Percentiles rank a stretch among this genome's conserved stretches.
These are phyloP conservation scores for Epinephelus cyanopodus DNA, from an alignment of 2,113 vertebrate genomes.

Conservation along the genomic window DNA sequence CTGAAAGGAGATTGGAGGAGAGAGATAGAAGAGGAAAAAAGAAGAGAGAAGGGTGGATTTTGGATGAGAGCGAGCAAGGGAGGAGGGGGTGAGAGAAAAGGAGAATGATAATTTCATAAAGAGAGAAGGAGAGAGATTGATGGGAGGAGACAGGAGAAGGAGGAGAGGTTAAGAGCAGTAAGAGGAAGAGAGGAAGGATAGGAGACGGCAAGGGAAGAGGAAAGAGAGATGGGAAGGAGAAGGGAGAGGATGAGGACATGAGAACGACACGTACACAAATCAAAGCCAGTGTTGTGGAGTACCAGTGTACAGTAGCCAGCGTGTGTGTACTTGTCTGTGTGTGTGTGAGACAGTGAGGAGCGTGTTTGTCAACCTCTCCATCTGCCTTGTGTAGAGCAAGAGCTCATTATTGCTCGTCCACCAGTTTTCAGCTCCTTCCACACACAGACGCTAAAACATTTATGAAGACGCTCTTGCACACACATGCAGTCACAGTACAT, in stretches of 20 bases:
- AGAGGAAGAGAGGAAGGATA: conserved; percentile 27
- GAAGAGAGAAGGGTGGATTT: conserved; percentile 16
- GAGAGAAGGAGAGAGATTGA: conserved; percentile 47
- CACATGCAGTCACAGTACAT: conserved; percentile 34
- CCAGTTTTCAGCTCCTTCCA: conserved; percentile 69
- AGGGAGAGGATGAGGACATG: conserved; percentile 40
- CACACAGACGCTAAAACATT: conserved; percentile 64
- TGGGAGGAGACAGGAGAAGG: conserved; percentile 49
- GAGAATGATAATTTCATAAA: conserved; percentile 52
- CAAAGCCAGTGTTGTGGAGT: conserved; percentile 47
- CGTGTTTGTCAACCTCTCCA: conserved; percentile 80
- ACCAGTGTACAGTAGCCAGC: conserved; percentile 42
- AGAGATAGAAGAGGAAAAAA: conserved; percentile 5
- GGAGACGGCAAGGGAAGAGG: background rate
- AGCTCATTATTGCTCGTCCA: conserved; percentile 81
- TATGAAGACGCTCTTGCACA: conserved; percentile 57
- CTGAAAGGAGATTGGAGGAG: conserved; percentile 46
- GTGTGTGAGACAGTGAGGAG: conserved; percentile 40
- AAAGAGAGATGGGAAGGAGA: background rate
- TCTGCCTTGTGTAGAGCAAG: conserved; percentile 74
- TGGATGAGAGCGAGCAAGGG: conserved; percentile 13
- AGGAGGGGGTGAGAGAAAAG: conserved; percentile 21
- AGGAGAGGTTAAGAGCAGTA: conserved; percentile 14
- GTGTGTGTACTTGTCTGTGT: conserved; percentile 36
- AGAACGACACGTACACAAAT: conserved; percentile 58